Percentiles rank a stretch among this genome's conserved stretches.
phyloP scores from a whole-genome alignment of 2,888 invertebrate genomes.

The Carterocephalus palaemon region DNA sequence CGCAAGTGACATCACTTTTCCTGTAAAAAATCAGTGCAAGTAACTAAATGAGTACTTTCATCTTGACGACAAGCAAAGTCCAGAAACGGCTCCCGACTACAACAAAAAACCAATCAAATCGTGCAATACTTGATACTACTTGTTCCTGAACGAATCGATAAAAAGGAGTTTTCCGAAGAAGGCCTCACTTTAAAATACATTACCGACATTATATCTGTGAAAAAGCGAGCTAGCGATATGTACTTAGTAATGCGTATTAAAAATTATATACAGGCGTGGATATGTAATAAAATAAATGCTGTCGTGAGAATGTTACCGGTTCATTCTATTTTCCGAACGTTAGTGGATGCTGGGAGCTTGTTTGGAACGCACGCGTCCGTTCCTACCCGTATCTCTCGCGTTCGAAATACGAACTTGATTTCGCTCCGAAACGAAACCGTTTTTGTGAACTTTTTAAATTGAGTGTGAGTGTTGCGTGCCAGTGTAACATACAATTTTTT shows the following conservation, averaged over 20 bases:
- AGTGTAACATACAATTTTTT: conserved; percentile 5
- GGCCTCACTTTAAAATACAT: conserved; percentile 7
- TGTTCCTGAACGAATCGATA: conserved; percentile 8
- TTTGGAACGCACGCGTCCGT: conserved; percentile 38
- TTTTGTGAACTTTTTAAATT: conserved; percentile 19
- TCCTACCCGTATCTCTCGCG: conserved; percentile 22
- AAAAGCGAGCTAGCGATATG: background rate
- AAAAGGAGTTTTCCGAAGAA: conserved; percentile 2
- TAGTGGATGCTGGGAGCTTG: conserved; percentile 51
- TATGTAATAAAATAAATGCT: conserved; percentile 33
- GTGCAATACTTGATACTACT: conserved; percentile 29
- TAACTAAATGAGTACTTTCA: conserved; percentile 32
- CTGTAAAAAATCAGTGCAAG: conserved; percentile 15
- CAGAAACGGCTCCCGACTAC: conserved; percentile 31
- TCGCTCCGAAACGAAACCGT: conserved; percentile 13
- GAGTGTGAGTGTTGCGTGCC: conserved; percentile 11
- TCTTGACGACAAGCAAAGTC: conserved; percentile 32
- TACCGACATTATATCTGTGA: background rate
- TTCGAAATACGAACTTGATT: conserved; percentile 12
- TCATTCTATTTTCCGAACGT: conserved; percentile 37
- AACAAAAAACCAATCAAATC: conserved; percentile 29
- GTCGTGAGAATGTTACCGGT: conserved; percentile 32
- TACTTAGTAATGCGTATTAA: conserved; percentile 14
- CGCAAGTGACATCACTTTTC: conserved; percentile 14
- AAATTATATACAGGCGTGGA: conserved; percentile 20